Conservation (phyloP, 2,113 vertebrate genomes). For the Ameiurus melas region DNA sequence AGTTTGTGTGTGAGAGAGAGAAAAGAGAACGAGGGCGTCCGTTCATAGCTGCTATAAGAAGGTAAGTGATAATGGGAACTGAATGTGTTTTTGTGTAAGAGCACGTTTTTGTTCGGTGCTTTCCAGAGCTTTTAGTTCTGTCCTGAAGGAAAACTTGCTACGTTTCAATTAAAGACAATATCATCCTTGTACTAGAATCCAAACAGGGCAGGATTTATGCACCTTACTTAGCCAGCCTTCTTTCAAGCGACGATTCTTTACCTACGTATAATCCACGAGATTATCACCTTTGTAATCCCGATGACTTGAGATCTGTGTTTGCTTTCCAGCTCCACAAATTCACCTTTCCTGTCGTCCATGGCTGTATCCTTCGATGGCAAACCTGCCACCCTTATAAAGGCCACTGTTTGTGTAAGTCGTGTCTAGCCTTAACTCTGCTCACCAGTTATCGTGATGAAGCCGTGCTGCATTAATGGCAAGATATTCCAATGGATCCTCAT, state of each 20-base stretch:
- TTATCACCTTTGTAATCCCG: background rate
- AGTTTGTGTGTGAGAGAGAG: background rate
- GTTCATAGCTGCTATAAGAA: background rate
- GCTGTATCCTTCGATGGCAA: conserved; percentile 72
- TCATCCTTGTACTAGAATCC: rapidly evolving
- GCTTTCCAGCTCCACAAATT: conserved; percentile 71
- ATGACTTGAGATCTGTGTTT: background rate
- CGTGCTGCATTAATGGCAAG: conserved; percentile 92
- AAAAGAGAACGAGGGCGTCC: background rate
- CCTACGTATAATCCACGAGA: background rate
- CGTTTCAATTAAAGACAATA: background rate
- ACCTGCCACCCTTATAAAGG: background rate
- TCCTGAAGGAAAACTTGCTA: no score
- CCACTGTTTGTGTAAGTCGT: background rate
- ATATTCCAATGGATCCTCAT: conserved; percentile 97
- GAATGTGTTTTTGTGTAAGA: background rate
- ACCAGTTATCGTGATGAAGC: conserved; percentile 90
- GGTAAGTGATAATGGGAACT: background rate
- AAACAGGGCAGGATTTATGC: background rate
- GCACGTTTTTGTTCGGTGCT: background rate
- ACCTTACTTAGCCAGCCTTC: no score
- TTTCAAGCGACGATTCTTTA: no score
- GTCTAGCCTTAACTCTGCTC: conserved; percentile 55
- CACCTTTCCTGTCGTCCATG: conserved; percentile 72
- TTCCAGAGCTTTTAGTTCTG: background rate